These are phyloP conservation scores for Camponotus fellah DNA, from an alignment of 2,888 invertebrate genomes.

Conservation along the genomic window DNA sequence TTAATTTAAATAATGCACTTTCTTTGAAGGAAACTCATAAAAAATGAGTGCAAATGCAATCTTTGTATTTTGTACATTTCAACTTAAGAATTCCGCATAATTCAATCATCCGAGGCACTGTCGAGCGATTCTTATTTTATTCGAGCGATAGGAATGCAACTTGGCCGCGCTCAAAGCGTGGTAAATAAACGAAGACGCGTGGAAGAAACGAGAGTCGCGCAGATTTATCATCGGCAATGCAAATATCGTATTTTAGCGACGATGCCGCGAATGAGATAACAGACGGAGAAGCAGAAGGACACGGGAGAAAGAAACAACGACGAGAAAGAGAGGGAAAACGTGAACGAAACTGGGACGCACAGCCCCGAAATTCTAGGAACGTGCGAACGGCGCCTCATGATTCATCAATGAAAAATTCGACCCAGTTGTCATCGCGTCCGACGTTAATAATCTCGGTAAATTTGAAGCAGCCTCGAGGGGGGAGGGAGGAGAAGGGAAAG, in stretches of 20 bases:
- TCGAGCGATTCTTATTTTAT: slow-evolving; percentile 13
- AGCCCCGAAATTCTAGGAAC: slow-evolving; percentile 62
- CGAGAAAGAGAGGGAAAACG: slow-evolving; percentile 26
- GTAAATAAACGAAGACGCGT: slow-evolving; percentile 13
- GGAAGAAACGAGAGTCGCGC: background rate
- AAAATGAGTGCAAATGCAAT: background rate
- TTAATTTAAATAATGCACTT: background rate
- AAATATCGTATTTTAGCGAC: slow-evolving; percentile 58
- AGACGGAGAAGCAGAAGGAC: background rate
- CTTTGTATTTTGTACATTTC: background rate
- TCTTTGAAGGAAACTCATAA: background rate
- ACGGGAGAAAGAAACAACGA: background rate
- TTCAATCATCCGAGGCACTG: slow-evolving; percentile 2
- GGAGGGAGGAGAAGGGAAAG: no score
- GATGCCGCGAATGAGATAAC: slow-evolving; percentile 25
- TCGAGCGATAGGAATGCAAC: background rate
- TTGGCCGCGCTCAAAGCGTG: background rate
- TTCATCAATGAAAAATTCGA: slow-evolving; percentile 76
- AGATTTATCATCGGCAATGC: slow-evolving; percentile 59
- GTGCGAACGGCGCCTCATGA: slow-evolving; percentile 67
- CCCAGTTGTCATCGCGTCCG: slow-evolving; percentile 67
- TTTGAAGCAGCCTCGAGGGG: slow-evolving; percentile 35
- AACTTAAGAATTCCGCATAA: background rate
- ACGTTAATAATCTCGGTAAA: slow-evolving; percentile 69
- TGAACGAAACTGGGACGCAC: slow-evolving; percentile 64